phyloP scores from a whole-genome alignment of 1,140 invertebrate genomes.

The Lordiphosa clarofinis region DNA sequence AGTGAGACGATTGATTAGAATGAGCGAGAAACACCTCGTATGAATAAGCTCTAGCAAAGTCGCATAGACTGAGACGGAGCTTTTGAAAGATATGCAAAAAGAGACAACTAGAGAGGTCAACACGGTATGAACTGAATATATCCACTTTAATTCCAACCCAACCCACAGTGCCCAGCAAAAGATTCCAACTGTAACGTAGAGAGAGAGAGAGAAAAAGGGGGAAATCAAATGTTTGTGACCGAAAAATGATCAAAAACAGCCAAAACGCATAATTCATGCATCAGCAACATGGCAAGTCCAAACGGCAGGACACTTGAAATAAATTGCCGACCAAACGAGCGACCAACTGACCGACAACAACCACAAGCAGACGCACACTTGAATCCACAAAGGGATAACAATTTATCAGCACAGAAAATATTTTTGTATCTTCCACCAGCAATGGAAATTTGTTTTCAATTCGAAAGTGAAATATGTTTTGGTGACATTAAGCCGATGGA shows the following conservation, averaged over 20 bases:
- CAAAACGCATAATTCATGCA: slow-evolving; percentile 77
- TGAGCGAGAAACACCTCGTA: no score
- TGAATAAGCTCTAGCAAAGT: no score
- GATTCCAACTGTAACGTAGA: slow-evolving; percentile 33
- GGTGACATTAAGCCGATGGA: slow-evolving; percentile 71
- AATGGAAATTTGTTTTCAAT: slow-evolving; percentile 69
- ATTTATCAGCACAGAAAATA: slow-evolving; percentile 41
- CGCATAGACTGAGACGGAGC: no score
- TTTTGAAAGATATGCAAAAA: no score
- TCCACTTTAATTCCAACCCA: no score
- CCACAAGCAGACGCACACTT: slow-evolving; percentile 49
- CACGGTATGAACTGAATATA: no score
- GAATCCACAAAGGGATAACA: slow-evolving; percentile 61
- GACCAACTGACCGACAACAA: slow-evolving; percentile 30
- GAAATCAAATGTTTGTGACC: slow-evolving; percentile 24
- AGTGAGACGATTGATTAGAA: no score
- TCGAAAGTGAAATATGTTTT: slow-evolving; percentile 75
- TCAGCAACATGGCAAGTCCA: slow-evolving; percentile 53
- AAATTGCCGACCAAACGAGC: slow-evolving; percentile 49
- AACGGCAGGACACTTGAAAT: slow-evolving; percentile 46
- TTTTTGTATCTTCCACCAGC: slow-evolving; percentile 49
- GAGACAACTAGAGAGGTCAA: no score
- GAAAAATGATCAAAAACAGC: slow-evolving; percentile 75
- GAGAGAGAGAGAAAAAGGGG: slow-evolving; percentile 9
- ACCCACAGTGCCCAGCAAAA: slow-evolving; percentile 36